Conservation (phyloP, 1,140 invertebrate genomes). For the Portunus trituberculatus region DNA sequence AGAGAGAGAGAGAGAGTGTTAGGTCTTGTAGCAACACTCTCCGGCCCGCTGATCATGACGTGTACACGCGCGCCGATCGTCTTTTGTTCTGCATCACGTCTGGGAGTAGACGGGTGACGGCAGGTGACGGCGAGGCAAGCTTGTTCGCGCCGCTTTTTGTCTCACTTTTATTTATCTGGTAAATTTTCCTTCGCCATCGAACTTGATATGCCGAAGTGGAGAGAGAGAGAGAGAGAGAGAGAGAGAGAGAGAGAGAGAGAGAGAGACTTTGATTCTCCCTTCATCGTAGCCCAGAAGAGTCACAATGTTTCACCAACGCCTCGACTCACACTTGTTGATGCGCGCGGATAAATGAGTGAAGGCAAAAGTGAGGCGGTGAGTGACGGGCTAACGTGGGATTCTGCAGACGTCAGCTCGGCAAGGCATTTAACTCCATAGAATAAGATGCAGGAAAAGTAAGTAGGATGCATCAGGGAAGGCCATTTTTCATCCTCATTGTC, state of each 20-base stretch:
- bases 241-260: not conserved
- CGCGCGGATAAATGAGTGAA: not conserved
- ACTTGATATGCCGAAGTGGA: constrained; percentile 26
- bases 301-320: not conserved
- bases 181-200: constrained; percentile 4
- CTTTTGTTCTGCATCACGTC: constrained; percentile 68
- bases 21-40: not conserved
- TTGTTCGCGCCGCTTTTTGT: constrained; percentile 61
- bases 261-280: not conserved
- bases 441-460: not conserved
- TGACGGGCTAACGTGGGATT: not conserved
- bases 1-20: too few relatives aligned
- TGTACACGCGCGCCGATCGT: constrained; percentile 57
- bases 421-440: constrained; percentile 1
- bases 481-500: not conserved
- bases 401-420: not conserved
- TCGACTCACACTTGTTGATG: not conserved
- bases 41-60: constrained; percentile 49
- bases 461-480: not conserved
- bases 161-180: not conserved
- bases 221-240: constrained; percentile 37
- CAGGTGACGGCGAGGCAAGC: constrained; percentile 58
- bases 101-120: constrained; percentile 61
- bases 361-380: not conserved
- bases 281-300: not conserved